Percentiles rank a stretch among this genome's conserved stretches.
Evolutionary conservation across 2,797 vertebrate species (phyloP).

Genomic region (Yasuhikotakia modesta): DNA sequence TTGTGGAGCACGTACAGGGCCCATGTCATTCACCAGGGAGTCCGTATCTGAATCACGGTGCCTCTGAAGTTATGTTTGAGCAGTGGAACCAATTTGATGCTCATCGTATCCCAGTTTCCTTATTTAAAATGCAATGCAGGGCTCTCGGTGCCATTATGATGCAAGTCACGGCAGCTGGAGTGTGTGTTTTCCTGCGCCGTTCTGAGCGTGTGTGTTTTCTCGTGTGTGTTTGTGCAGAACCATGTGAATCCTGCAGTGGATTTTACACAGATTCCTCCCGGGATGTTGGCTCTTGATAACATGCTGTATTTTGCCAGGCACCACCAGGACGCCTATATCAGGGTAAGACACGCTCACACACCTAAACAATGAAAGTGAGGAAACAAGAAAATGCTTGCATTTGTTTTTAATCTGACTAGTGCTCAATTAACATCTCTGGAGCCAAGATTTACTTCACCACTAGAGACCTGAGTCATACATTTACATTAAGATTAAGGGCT

Average conservation of each 20-base stretch:
- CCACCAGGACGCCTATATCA: conserved; percentile 94
- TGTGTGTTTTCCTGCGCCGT: conserved; percentile 18
- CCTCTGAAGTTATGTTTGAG: no score
- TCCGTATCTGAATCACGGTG: no score
- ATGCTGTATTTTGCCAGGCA: conserved; percentile 97
- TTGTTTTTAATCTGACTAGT: conserved; percentile 2
- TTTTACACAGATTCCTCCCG: conserved; percentile 97
- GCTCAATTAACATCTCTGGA: conserved; percentile 2
- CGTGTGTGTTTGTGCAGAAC: conserved; percentile 78
- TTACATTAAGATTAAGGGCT: not conserved
- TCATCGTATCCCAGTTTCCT: not conserved
- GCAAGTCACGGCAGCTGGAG: conserved; percentile 1
- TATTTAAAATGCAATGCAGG: conserved; percentile 7
- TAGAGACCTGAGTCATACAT: conserved; percentile 7
- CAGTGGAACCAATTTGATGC: conserved; percentile 29
- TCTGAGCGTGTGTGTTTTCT: not conserved
- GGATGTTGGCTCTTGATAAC: conserved; percentile 97
- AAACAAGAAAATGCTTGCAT: not conserved
- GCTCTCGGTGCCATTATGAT: conserved; percentile 1
- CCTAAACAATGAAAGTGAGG: not conserved
- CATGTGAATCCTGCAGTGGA: conserved; percentile 99
- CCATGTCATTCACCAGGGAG: conserved; percentile 9
- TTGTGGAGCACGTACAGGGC: conserved; percentile 1
- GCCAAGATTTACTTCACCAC: not conserved
- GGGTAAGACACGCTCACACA: conserved; percentile 76